Conservation (phyloP, 2,888 invertebrate species). For the Cerceris ruficornis region DNA sequence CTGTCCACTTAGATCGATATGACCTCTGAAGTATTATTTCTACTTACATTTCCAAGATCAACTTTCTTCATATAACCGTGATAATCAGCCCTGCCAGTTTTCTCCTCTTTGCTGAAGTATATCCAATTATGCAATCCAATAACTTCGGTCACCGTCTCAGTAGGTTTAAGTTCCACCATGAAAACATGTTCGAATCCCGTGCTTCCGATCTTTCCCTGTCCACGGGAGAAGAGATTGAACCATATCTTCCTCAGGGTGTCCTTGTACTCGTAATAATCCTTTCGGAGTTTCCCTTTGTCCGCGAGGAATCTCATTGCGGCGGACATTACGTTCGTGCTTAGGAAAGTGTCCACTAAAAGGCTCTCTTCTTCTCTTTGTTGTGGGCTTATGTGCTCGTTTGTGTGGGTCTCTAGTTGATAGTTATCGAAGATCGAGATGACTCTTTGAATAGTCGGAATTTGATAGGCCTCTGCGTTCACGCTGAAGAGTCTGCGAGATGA, state of each 20-base stretch:
- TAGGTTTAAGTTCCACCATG: constrained; percentile 92
- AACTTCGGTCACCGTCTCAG: constrained; percentile 85
- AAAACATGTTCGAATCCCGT: constrained; percentile 97
- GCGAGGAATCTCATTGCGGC: constrained; percentile 82
- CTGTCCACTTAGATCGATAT: too few relatives aligned
- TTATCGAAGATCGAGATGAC: constrained; percentile 90
- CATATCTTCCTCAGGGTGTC: constrained; percentile 89
- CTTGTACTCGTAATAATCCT: constrained; percentile 84
- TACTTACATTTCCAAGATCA: constrained; percentile 88
- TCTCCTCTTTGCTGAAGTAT: constrained; percentile 91
- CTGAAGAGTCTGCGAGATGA: constrained; percentile 85
- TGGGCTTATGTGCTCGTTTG: constrained; percentile 90
- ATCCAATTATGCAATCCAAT: constrained; percentile 96
- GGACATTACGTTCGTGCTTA: constrained; percentile 83
- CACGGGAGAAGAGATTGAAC: constrained; percentile 92
- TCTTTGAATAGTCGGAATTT: constrained; percentile 89
- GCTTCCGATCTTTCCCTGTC: constrained; percentile 89
- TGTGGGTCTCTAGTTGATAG: constrained; percentile 89
- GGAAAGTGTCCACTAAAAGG: constrained; percentile 80
- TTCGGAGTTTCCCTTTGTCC: constrained; percentile 79
- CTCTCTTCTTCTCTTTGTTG: constrained; percentile 80
- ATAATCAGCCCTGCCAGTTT: constrained; percentile 88
- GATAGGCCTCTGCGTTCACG: constrained; percentile 85
- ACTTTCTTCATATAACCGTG: constrained; percentile 89
- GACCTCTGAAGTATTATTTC: background rate